Conservation (phyloP, 2,888 invertebrate genomes). For the Agrenia bidenticulata region DNA sequence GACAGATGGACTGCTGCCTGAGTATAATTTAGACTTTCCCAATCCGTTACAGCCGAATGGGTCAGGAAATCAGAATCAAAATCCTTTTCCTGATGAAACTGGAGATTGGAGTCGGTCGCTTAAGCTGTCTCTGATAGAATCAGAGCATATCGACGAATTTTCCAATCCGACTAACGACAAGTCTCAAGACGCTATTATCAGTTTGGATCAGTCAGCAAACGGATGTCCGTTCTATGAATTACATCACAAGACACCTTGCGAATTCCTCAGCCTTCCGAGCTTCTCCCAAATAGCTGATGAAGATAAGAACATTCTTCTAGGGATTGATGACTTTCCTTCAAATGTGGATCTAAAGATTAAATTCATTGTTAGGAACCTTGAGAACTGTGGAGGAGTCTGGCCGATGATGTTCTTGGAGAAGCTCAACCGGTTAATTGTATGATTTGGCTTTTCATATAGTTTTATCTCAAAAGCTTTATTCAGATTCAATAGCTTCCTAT, state of each 20-base stretch:
- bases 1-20: too few species aligned
- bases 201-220: background rate
- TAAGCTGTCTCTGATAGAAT: too few species aligned
- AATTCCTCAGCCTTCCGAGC: background rate
- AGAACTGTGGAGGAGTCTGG: background rate
- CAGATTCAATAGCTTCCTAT: too few species aligned
- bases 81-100: background rate
- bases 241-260: background rate
- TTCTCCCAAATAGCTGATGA: background rate
- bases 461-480: background rate
- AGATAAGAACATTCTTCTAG: background rate
- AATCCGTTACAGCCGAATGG: too few species aligned
- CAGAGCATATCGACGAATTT: too few species aligned
- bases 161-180: too few species aligned
- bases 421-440: constrained; percentile 5
- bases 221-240: constrained; percentile 10
- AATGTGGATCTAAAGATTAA: background rate
- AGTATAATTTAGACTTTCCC: too few species aligned
- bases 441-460: background rate
- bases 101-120: background rate
- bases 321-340: background rate
- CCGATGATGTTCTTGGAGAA: constrained; percentile 4
- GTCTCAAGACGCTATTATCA: background rate
- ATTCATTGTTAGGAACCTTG: background rate
- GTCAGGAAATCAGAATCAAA: too few species aligned